Conservation (phyloP, 2,113 vertebrate species). For the Tretioscincus oriximinensis region DNA sequence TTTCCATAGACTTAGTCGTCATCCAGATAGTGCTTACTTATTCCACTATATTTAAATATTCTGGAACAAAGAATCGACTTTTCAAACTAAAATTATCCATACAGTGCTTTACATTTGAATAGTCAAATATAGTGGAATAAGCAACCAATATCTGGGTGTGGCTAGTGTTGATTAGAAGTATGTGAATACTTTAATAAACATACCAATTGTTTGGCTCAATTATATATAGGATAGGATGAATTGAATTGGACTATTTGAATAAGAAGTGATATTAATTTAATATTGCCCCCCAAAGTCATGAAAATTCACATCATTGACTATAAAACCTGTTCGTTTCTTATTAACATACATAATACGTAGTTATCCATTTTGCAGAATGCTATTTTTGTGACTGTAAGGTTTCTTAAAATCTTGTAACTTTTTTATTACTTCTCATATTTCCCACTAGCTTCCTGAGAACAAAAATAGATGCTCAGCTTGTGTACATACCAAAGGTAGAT, state of each 20-base stretch:
- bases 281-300: conserved; percentile 36
- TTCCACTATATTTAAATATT: too few species aligned
- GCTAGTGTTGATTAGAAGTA: background rate
- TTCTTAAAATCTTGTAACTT: background rate
- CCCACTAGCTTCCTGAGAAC: conserved; percentile 9
- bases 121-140: too few species aligned
- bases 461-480: background rate
- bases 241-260: conserved; percentile 25
- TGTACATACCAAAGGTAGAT: conserved; percentile 5
- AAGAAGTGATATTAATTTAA: conserved; percentile 4
- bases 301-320: conserved; percentile 28
- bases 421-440: background rate
- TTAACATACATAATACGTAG: conserved; percentile 21
- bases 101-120: too few species aligned
- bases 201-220: conserved; percentile 6
- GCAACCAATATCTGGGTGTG: too few species aligned
- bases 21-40: too few species aligned
- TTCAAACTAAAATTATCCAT: too few species aligned
- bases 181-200: conserved; percentile 9
- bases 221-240: background rate
- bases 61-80: too few species aligned
- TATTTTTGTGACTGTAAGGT: background rate
- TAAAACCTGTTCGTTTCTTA: background rate
- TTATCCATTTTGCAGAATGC: too few species aligned
- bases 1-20: too few species aligned